A percentile compares a stretch with the other conserved stretches of the same genome.
Conservation (phyloP, 2,113 vertebrate species). For the Nyctereutes procyonoides region DNA sequence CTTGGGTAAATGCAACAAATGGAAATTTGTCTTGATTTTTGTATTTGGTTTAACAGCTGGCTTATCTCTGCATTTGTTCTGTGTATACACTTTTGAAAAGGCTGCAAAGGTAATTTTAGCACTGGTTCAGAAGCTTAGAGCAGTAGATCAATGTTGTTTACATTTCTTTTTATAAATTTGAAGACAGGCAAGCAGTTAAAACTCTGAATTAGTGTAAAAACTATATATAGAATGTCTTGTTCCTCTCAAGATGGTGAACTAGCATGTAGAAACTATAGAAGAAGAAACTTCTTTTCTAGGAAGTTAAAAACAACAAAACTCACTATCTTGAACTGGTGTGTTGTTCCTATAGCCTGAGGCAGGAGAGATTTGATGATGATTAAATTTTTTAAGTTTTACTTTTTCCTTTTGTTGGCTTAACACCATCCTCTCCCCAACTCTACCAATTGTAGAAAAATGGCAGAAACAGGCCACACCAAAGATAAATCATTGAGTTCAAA, state of each 20-base stretch:
- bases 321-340: background rate
- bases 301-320: conserved; percentile 9
- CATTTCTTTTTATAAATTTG: conserved; percentile 1
- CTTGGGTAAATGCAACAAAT: background rate
- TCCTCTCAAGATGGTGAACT: conserved; percentile 48
- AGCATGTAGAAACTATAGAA: background rate
- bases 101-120: conserved; percentile 29
- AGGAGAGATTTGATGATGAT: conserved; percentile 23
- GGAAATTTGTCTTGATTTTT: conserved; percentile 27
- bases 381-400: background rate
- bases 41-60: conserved; percentile 40
- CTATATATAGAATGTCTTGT: conserved; percentile 6
- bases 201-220: conserved; percentile 49
- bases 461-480: background rate
- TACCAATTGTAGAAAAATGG: background rate
- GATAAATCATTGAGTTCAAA: background rate
- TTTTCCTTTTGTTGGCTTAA: background rate
- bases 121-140: conserved; percentile 30
- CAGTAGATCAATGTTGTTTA: background rate
- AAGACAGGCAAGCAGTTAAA: conserved; percentile 12
- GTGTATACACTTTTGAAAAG: background rate
- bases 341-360: background rate
- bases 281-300: background rate
- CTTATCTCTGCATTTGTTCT: conserved; percentile 35
- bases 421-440: background rate